Evolutionary conservation across 2,888 invertebrate genomes (phyloP), one percentile per base, ranked within the genome.

Genomic region (Andricus quercusramuli): DNA sequence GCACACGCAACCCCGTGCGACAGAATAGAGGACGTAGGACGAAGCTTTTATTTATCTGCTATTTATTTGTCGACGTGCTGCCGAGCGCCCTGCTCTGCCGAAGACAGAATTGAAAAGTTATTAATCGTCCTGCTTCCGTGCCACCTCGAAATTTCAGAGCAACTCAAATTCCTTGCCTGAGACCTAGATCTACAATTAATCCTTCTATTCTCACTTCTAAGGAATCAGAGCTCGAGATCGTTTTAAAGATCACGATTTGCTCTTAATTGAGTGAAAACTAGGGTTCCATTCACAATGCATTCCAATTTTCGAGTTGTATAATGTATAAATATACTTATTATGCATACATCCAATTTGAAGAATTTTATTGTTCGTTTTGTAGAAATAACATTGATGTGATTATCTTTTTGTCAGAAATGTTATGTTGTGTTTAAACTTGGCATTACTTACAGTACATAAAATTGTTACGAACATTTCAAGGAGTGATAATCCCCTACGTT

Each of bases 31-130:
- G 78, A 84, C 81, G 86, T 80, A 79, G 88, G 81, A 83, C 77
- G 86, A 82, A 65, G 88, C 90, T 91, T 92, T 92, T 92, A 92
- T 92, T 92, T 92, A 92, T 92, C 89, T 87, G 88, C 90, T 91
- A 92, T 92, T 92, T 92, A 92, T 92, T 91, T 91, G 90, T 86
- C 88, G 90, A 90, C 88, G 88, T 86, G 90, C 90, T 90, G 90
- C 89, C 88, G 88, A 87, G 87, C 82, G 84, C 86, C 82, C 83
- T 82, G 78, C 86, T 88, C 91, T 91, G 91, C 87, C 88, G 88
- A 89, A 87, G 91, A 92, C 92, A 92, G 89, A 90, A 92, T 90
- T 90, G 87, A 89, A 89, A 90, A 88, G 90, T 92, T 92, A 92
- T 92, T 92, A 92, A 92, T 92, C 91, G 91, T 91, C 86, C 86